Evolutionary conservation across 2,888 invertebrate species (phyloP).

Genomic region (Aproaerema taeniolella): DNA sequence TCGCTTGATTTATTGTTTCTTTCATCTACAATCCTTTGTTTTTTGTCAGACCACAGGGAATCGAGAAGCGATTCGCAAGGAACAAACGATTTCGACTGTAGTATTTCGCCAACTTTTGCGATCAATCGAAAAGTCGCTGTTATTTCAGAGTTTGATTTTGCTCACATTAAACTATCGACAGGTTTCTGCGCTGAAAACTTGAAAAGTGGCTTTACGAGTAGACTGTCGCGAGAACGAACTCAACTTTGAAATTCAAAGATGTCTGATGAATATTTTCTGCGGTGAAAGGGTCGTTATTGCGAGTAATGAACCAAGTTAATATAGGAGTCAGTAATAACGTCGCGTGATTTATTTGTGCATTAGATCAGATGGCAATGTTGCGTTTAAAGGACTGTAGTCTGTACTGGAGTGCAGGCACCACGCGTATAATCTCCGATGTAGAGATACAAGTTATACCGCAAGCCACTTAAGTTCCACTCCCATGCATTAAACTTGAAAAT

Average conservation of each 20-base stretch:
- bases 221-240: too few species aligned
- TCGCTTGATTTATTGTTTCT: slow-evolving; percentile 15
- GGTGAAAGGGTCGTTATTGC: slow-evolving; percentile 4
- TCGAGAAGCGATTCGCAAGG: slow-evolving; percentile 19
- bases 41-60: slow-evolving; percentile 20
- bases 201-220: too few species aligned
- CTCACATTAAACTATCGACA: too few species aligned
- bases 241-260: too few species aligned
- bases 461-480: not conserved
- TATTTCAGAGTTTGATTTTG: too few species aligned
- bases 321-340: not conserved
- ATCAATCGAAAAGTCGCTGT: too few species aligned
- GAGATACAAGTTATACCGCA: not conserved
- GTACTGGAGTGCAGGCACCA: not conserved
- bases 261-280: slow-evolving; percentile 6
- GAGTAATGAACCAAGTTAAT: too few species aligned
- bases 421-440: not conserved
- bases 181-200: too few species aligned
- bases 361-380: slow-evolving; percentile 18
- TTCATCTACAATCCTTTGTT: slow-evolving; percentile 23
- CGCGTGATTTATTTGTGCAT: slow-evolving; percentile 12
- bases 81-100: too few species aligned
- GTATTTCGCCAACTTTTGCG: too few species aligned
- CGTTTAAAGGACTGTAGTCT: not conserved
- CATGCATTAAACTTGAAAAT: slow-evolving; percentile 5